These are phyloP conservation scores for Pardalotus punctatus DNA, from an alignment of 2,113 vertebrate species.

Conservation along the genomic window DNA sequence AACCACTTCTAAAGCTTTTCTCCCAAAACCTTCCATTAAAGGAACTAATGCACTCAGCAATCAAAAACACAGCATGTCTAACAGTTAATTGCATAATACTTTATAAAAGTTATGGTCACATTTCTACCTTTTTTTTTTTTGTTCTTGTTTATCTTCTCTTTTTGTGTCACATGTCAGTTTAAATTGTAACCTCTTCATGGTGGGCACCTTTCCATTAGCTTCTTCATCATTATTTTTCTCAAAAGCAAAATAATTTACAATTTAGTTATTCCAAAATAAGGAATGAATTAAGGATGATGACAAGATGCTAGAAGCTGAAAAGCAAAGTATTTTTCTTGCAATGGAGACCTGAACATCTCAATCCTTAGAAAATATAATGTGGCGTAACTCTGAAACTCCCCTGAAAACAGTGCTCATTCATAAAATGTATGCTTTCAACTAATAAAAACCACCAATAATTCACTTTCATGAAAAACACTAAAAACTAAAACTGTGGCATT, in stretches of 20 bases:
- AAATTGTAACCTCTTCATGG: background rate
- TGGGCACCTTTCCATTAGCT: background rate
- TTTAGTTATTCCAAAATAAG: background rate
- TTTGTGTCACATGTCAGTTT: background rate
- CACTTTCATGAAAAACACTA: accelerated
- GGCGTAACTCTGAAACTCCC: background rate
- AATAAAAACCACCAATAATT: background rate
- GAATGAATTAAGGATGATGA: background rate
- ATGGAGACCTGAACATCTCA: background rate
- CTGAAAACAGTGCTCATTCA: background rate
- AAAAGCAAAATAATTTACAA: background rate
- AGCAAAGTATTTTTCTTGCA: background rate
- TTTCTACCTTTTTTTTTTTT: background rate
- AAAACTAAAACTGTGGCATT: background rate
- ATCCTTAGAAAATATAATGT: background rate
- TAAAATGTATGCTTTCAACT: background rate
- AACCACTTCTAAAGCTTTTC: background rate
- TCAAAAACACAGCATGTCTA: background rate
- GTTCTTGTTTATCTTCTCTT: background rate
- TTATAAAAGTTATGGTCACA: background rate
- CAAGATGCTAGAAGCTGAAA: background rate
- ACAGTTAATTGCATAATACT: background rate
- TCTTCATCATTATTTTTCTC: background rate
- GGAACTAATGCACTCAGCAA: background rate
- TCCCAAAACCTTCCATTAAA: background rate